Base-by-base conservation (phyloP, 2,888 invertebrate genomes). In the Cerceris ruficornis region DNA sequence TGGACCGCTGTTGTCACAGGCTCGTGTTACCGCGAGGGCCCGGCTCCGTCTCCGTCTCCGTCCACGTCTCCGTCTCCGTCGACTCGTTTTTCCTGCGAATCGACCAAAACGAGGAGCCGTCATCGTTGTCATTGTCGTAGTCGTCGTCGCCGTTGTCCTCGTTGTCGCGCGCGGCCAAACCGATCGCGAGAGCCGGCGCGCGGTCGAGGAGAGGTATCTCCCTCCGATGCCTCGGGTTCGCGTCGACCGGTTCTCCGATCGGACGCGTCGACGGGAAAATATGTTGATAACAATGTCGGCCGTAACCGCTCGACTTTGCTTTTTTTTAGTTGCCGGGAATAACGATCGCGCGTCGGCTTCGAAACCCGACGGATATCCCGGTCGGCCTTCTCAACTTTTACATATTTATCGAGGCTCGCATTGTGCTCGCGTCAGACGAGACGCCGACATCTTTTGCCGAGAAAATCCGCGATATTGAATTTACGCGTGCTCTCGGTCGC, bases 1-100 rank as follows among this genome's bases (percentile, higher is more conserved):
- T 92, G 92, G 92, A 92, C 92, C 90, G 90, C 88, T 92, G 92
- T 92, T 92, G 90, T 92, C 90, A 88, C 85, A 91, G 85, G 88
- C 88, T 92, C 92, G 88, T 87, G 89, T 92, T 92, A 91, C 92
- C 86, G 86, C 82, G 80, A 86, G 88, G 89, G 90, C 88, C 89
- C 80, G 86, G 86, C 88, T 87, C 82, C 76, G 82, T 76, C 83
- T 71, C 68, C 77, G 57, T 14, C 57, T 39, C 57, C 15, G 41
- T 13, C 42, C 14, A 13, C 61, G 66, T 81, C 75, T 28, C 28
- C 28, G 28, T 28, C 28, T 28, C 28, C 28, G 28, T 28, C 84
- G 74, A 85, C 84, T 86, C 84, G 82, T 87, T 87, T 87, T 89
- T 87, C 85, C 82, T 83, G 75, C 81, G 82, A 87, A 85, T 84